A percentile compares a stretch with the other conserved stretches of the same genome.
Conservation (phyloP, 2,888 invertebrate genomes). For the Pecten maximus region DNA sequence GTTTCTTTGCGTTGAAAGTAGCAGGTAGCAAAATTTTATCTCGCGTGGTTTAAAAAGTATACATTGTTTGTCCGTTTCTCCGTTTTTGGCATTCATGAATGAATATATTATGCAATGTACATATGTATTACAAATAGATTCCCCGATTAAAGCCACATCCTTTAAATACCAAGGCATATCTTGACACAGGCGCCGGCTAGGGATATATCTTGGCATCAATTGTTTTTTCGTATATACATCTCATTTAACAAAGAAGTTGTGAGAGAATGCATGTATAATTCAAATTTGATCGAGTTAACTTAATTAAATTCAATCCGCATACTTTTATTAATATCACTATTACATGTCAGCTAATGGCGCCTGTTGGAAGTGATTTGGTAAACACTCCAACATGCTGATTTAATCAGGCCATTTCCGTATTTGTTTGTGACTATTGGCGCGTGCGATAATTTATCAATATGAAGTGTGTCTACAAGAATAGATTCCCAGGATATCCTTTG, state of each 20-base stretch:
- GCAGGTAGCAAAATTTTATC: too few species aligned
- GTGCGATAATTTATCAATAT: not conserved
- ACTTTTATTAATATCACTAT: not conserved
- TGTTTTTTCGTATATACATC: not conserved
- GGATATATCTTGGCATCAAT: not conserved
- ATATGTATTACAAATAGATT: not conserved
- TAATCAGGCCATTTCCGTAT: not conserved
- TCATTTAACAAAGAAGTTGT: not conserved
- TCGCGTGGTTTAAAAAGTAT: not conserved
- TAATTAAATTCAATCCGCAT: not conserved
- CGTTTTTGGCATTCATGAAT: not conserved
- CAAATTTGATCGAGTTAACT: not conserved
- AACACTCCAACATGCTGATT: not conserved
- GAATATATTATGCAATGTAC: not conserved
- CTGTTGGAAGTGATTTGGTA: not conserved
- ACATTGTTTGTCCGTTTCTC: not conserved
- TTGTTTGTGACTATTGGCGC: not conserved
- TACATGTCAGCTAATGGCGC: not conserved
- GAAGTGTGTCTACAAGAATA: not conserved
- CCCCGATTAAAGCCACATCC: not conserved
- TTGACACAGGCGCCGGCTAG: not conserved
- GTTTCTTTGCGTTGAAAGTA: too few species aligned
- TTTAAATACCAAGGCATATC: not conserved
- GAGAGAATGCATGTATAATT: not conserved
- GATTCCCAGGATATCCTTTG: not conserved